Evolutionary conservation across 1,140 invertebrate species (phyloP), one percentile per base, ranked within the genome.

Genomic region (Drosophila sechellia): DNA sequence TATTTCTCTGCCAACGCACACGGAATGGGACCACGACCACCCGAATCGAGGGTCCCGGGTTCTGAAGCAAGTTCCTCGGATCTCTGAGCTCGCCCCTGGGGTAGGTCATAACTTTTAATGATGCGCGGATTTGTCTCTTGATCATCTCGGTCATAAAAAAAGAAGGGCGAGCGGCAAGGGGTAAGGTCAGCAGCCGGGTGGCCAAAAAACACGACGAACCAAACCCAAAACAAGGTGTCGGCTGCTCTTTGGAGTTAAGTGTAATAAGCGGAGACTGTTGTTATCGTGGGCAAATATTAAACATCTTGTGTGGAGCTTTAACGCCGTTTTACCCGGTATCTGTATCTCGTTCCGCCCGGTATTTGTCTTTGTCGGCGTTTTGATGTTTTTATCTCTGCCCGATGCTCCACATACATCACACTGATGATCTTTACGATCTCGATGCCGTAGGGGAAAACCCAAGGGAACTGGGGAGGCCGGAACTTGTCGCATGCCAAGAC

Each of bases 241-340:
- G 66, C 55, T 53, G 27, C 57, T 59, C 79, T 84, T 60, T 53
- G 55, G 53, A 64, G 54, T 56, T 15, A 12, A 37, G 13, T 37
- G 34, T 48, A n/a, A 48, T 48, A 48, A 48, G 46, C 46, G 61
- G 63, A 70, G 64, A 69, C 69, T 48, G 60, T 49, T 48, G 60
- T 49, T 87, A 86, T 87, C 83, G 66, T 78, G 56, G 37, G 73
- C 77, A 85, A 85, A 85, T 85, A 85, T 81, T 86, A 86, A 86
- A 81, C 60, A 66, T 74, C 79, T 78, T 20, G 49, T 56, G 40
- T 50, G 43, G 53, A 74, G 69, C 71, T 80, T 79, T 79, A 50
- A 79, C 69, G 61, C 69, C 77, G 69, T 60, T 45, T 61, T 70
- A 64, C 75, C 37, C 15, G 42, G 68, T 71, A 50, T 45, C 31